A percentile compares a stretch with the other conserved stretches of the same genome.
Evolutionary conservation across 2,797 vertebrate species (phyloP).

Genomic region (Simalia tracyae): DNA sequence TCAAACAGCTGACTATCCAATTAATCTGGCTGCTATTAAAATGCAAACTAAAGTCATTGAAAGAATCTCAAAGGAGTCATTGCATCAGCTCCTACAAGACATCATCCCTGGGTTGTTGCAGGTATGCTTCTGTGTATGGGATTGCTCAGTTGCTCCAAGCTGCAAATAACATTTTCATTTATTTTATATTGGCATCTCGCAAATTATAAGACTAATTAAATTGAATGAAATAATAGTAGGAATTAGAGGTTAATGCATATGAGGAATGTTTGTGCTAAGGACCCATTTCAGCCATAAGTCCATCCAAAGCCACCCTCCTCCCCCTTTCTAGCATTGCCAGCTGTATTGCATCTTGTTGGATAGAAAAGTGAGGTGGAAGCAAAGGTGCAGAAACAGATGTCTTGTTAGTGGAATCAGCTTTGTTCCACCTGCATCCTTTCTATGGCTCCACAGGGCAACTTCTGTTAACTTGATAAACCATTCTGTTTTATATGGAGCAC

Average conservation of each 20-base stretch:
- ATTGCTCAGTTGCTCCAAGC: neutral
- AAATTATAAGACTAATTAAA: neutral
- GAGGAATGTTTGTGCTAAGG: neutral
- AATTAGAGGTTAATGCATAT: slow-evolving; percentile 15
- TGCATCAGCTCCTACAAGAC: slow-evolving; percentile 89
- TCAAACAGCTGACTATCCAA: slow-evolving; percentile 97
- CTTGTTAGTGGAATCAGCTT: neutral
- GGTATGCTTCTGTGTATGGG: slow-evolving; percentile 69
- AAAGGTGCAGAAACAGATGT: neutral
- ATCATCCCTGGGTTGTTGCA: slow-evolving; percentile 96
- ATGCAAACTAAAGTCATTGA: slow-evolving; percentile 98
- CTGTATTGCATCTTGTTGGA: neutral
- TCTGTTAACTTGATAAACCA: neutral
- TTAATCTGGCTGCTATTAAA: slow-evolving; percentile 97
- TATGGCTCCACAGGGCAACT: neutral
- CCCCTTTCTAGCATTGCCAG: neutral
- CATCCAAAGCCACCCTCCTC: neutral
- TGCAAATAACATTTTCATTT: neutral
- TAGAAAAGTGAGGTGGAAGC: neutral
- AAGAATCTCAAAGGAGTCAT: slow-evolving; percentile 89
- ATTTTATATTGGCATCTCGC: neutral
- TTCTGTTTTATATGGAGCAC: neutral
- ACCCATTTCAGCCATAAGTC: neutral
- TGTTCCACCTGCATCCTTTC: neutral
- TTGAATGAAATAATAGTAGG: neutral